phyloP scores from a whole-genome alignment of 2,113 vertebrate species.

The Tyrannus savana region DNA sequence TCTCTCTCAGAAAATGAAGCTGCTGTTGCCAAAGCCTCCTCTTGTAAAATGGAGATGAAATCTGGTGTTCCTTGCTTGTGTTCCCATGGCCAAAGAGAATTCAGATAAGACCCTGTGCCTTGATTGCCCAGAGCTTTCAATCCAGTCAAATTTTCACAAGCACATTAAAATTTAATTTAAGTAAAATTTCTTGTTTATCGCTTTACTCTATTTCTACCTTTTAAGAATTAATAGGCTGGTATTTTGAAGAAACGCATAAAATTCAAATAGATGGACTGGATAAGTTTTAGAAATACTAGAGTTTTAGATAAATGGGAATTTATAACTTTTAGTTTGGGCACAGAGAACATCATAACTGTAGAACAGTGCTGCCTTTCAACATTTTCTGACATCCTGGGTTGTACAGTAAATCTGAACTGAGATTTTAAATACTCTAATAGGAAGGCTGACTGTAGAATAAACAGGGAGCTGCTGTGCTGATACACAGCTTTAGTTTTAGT shows the following conservation, averaged over 20 bases:
- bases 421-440: not conserved
- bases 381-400: not conserved
- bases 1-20: not conserved
- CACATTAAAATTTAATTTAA: too few relatives aligned
- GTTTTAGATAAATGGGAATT: not conserved
- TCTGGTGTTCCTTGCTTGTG: not conserved
- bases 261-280: too few relatives aligned
- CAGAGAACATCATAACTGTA: not conserved
- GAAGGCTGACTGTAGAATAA: not conserved
- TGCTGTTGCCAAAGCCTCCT: not conserved
- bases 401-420: not conserved
- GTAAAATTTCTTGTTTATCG: too few relatives aligned
- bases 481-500: not conserved
- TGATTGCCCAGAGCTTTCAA: not conserved
- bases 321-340: not conserved
- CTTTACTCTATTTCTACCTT: too few relatives aligned
- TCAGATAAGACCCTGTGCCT: not conserved
- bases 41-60: not conserved
- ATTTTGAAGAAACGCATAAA: too few relatives aligned
- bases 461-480: not conserved
- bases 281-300: too few relatives aligned
- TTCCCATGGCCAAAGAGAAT: not conserved
- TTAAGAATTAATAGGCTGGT: too few relatives aligned
- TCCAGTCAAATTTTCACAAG: not conserved
- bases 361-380: not conserved